phyloP scores from a whole-genome alignment of 2,888 invertebrate species.

The Artemia sinica region DNA sequence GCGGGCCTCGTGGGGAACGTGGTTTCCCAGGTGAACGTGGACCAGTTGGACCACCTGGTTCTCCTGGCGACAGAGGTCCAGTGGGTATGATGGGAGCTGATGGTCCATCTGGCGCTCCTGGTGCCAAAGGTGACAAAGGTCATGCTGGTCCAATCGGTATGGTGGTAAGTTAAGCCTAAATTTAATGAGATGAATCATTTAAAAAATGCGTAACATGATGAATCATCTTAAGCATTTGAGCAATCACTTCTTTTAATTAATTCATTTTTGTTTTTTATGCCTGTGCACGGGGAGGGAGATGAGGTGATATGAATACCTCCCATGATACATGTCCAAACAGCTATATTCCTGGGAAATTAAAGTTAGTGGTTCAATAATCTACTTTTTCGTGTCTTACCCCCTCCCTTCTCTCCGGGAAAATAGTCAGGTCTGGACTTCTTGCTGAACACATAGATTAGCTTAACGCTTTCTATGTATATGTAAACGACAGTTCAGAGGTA shows the following conservation, averaged over 20 bases:
- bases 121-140: slow-evolving; percentile 49
- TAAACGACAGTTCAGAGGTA: too few species aligned
- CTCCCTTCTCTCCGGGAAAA: too few species aligned
- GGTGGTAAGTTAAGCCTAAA: slow-evolving; percentile 33
- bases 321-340: too few species aligned
- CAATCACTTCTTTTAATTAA: neutral
- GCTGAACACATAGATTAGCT: too few species aligned
- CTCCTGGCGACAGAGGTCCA: slow-evolving; percentile 46
- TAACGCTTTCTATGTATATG: too few species aligned
- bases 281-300: too few species aligned
- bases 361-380: too few species aligned
- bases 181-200: too few species aligned
- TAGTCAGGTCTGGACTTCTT: too few species aligned
- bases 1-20: slow-evolving; percentile 42
- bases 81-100: slow-evolving; percentile 48
- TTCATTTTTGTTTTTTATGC: neutral
- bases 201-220: neutral
- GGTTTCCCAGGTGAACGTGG: slow-evolving; percentile 55
- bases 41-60: slow-evolving; percentile 46
- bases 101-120: slow-evolving; percentile 43
- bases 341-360: too few species aligned
- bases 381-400: too few species aligned
- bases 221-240: neutral
- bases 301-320: too few species aligned
- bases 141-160: slow-evolving; percentile 50